Conservation (phyloP, 92 coral and sea anemone genomes). For the Phenganax subtilis region DNA sequence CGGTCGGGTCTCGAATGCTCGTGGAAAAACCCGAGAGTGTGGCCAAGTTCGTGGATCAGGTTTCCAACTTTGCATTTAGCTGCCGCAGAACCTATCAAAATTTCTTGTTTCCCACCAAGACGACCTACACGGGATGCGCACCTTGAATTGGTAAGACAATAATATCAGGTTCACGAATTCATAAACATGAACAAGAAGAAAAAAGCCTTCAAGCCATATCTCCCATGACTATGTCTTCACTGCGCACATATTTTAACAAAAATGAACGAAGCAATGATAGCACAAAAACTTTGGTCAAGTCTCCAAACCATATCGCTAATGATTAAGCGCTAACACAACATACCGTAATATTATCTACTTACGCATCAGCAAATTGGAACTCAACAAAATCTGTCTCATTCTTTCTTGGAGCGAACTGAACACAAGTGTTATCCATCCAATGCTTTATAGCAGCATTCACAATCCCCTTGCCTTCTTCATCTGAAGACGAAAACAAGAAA, state of each 20-base stretch:
- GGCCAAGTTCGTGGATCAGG: conserved; percentile 90
- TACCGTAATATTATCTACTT: conserved; percentile 6
- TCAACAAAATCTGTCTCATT: conserved; percentile 66
- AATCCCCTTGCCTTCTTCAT: conserved; percentile 47
- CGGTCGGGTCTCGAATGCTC: conserved; percentile 98
- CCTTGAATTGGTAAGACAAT: conserved; percentile 32
- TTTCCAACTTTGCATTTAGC: conserved; percentile 79
- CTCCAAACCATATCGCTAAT: not conserved
- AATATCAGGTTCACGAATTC: not conserved
- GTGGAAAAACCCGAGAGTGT: conserved; percentile 83
- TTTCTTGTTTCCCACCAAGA: conserved; percentile 76
- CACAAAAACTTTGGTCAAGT: not conserved
- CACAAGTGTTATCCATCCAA: conserved; percentile 70
- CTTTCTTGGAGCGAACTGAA: conserved; percentile 50
- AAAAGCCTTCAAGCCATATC: too few species aligned
- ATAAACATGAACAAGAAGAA: too few species aligned
- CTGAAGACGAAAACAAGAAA: conserved; percentile 30
- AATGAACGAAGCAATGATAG: not conserved
- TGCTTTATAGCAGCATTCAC: conserved; percentile 64
- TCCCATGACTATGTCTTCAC: too few species aligned
- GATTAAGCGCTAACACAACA: not conserved
- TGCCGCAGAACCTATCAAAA: conserved; percentile 63
- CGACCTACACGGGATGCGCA: conserved; percentile 94
- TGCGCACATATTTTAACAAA: too few species aligned
- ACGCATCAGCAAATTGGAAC: conserved; percentile 93